Conservation (phyloP, 2,888 invertebrate species). For the Philopedon plagiatum region DNA sequence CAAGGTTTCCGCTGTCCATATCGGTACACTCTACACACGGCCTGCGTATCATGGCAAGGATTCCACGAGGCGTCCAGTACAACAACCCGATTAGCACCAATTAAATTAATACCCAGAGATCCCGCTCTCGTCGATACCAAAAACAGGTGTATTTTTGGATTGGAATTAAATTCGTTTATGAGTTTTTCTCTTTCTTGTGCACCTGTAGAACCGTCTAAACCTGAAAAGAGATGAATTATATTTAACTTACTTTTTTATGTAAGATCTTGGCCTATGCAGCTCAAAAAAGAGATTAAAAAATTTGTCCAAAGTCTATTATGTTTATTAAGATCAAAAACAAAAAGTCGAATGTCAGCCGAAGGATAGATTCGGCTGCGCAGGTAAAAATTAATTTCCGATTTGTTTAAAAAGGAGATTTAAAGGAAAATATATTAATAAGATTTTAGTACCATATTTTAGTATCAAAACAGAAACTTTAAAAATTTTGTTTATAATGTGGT, state of each 20-base stretch:
- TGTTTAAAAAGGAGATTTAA: no score
- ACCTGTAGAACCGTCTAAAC: conserved; percentile 95
- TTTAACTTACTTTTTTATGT: no score
- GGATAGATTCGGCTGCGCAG: no score
- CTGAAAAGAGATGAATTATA: conserved; percentile 67
- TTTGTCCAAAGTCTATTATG: background rate
- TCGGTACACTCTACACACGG: conserved; percentile 95
- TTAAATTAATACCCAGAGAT: conserved; percentile 96
- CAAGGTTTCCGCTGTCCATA: conserved; percentile 96
- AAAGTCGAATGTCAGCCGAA: no score
- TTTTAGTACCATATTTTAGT: no score
- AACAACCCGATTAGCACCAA: conserved; percentile 97
- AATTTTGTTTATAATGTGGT: no score
- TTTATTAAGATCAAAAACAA: no score
- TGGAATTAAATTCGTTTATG: conserved; percentile 96
- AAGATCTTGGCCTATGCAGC: no score
- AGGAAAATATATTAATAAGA: no score
- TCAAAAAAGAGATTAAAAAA: conserved; percentile 10
- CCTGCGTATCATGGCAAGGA: conserved; percentile 98
- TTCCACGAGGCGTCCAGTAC: conserved; percentile 99
- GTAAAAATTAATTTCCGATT: no score
- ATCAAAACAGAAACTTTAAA: no score
- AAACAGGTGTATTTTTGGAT: conserved; percentile 89
- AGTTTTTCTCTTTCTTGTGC: conserved; percentile 95
- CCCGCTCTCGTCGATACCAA: conserved; percentile 97